Percentiles rank a stretch among this genome's conserved stretches.
These are phyloP conservation scores for Heteromormyrus szaboi DNA, from an alignment of 2,797 vertebrate genomes.

Conservation along the genomic window DNA sequence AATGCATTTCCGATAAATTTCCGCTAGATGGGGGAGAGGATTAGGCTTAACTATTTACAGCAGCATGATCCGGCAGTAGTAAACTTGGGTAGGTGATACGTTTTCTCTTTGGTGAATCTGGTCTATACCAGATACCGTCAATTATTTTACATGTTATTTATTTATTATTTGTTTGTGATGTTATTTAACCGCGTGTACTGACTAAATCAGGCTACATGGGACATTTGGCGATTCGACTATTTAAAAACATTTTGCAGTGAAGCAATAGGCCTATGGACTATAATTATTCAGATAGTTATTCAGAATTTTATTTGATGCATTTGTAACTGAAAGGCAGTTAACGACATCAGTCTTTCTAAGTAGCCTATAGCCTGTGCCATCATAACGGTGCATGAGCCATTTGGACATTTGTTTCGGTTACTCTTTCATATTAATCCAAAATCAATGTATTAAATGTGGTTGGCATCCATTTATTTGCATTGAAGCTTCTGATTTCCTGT, in stretches of 20 bases:
- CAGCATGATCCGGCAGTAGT: not conserved
- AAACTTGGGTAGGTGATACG: not conserved
- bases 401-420: not conserved
- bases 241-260: not conserved
- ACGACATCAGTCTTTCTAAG: not conserved
- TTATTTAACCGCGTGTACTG: not conserved
- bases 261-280: not conserved
- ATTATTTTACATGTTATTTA: not conserved
- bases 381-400: not conserved
- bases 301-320: not conserved
- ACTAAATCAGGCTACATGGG: not conserved
- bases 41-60: not conserved
- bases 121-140: not conserved
- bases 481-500: not conserved
- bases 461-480: not conserved
- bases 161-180: not conserved
- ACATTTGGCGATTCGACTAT: not conserved
- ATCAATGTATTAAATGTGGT: not conserved
- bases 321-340: not conserved
- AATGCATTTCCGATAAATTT: not conserved
- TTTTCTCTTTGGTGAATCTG: not conserved
- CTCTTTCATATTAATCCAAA: not conserved
- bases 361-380: not conserved
- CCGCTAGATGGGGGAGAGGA: not conserved
- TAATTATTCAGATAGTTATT: not conserved